Conservation (phyloP, 2,888 invertebrate species). For the Mimachlamys varia region DNA sequence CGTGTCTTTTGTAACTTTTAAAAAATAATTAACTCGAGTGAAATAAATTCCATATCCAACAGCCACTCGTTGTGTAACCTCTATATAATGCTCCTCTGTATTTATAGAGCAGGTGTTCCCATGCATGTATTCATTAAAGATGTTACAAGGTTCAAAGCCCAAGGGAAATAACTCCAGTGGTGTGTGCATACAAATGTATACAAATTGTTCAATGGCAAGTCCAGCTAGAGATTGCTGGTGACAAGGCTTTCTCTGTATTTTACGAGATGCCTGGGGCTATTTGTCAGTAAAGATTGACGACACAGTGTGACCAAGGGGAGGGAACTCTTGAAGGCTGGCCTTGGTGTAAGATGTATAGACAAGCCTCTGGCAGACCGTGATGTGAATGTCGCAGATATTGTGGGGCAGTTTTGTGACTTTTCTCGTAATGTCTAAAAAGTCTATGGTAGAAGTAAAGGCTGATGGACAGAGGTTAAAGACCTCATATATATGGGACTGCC, state of each 20-base stretch:
- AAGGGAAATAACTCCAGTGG: not conserved
- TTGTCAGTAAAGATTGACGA: not conserved
- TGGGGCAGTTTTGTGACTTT: too few relatives aligned
- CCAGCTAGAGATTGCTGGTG: not conserved
- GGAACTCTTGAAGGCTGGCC: not conserved
- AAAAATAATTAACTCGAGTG: too few relatives aligned
- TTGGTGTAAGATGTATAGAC: not conserved
- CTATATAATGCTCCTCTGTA: not conserved
- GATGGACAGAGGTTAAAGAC: too few relatives aligned
- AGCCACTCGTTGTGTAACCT: too few relatives aligned
- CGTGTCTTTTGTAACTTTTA: too few relatives aligned
- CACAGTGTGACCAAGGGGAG: constrained; percentile 17
- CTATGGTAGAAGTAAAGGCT: too few relatives aligned
- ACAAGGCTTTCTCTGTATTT: not conserved
- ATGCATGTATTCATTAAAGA: not conserved
- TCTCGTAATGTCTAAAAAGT: too few relatives aligned
- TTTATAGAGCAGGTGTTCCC: not conserved
- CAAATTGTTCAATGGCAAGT: not conserved
- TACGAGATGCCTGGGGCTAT: not conserved
- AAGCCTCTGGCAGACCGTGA: not conserved
- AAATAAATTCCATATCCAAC: too few relatives aligned
- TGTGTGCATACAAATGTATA: not conserved
- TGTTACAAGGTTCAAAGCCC: not conserved
- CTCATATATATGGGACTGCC: too few relatives aligned
- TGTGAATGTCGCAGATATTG: not conserved